These are phyloP conservation scores for Caloenas nicobarica DNA, from an alignment of 2,113 vertebrate species.

Conservation along the genomic window DNA sequence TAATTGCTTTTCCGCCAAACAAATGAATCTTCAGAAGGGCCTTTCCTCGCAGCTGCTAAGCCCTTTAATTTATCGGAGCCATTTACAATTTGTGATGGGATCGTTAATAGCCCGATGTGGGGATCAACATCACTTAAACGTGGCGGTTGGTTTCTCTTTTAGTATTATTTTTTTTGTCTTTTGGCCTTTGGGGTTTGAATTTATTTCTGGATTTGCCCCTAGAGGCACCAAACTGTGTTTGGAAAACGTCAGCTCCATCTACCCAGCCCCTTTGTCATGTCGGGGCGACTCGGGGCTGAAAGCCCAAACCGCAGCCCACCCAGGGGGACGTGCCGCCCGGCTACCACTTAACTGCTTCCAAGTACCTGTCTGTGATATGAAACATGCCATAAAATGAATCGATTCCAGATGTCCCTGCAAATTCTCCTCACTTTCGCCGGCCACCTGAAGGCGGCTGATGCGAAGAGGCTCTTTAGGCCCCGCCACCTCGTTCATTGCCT, in stretches of 20 bases:
- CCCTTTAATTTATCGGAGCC: constrained; percentile 70
- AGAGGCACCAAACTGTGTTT: constrained; percentile 64
- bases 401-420: constrained; percentile 75
- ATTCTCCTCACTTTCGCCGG: not conserved
- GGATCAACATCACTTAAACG: constrained; percentile 23
- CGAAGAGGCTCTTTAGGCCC: not conserved
- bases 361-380: constrained; percentile 76
- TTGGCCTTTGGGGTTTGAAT: constrained; percentile 33
- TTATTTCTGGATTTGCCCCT: constrained; percentile 57
- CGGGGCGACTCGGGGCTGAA: constrained; percentile 68
- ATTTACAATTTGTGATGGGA: constrained; percentile 70
- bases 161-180: constrained; percentile 21
- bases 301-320: constrained; percentile 75
- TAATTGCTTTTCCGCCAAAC: constrained; percentile 56
- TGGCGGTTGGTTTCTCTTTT: not conserved
- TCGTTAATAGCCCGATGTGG: constrained; percentile 67
- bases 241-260: constrained; percentile 63
- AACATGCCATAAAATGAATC: constrained; percentile 73
- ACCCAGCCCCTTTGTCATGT: constrained; percentile 69
- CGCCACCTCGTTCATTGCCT: rapidly evolving
- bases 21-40: constrained; percentile 59
- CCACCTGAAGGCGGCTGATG: constrained; percentile 55
- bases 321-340: constrained; percentile 69
- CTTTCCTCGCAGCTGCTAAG: constrained; percentile 68
- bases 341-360: constrained; percentile 70